Evolutionary conservation across 2,113 vertebrate genomes (phyloP), one percentile per base, ranked within the genome.

Genomic region (Oncorhynchus gorbuscha): DNA sequence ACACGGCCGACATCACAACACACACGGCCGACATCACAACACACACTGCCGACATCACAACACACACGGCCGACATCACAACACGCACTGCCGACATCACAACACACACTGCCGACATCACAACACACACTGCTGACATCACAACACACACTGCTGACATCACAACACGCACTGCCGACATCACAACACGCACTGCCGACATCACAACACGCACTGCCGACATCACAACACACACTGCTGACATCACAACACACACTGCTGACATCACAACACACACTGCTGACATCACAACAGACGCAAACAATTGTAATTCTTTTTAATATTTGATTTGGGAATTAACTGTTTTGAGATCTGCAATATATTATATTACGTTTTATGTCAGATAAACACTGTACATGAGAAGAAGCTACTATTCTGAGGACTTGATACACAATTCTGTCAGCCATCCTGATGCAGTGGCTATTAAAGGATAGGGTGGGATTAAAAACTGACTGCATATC

Each of bases 361-460:
- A 85, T 85, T 81, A 89, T 82, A 85, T 85, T 89, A 90, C 89
- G 89, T 69, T 65, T 83, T 85, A 84, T 78, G 79, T 86, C 78
- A 79, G 76, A 80, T 84, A 75, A 80, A 73, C 80, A 84, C 81
- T 91, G 90, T 88, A 89, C 87, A 91, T 22, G 82, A 79, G 77
- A 86, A 45, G 8, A 45, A 84, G 84, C 86, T 86, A 81, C 61
- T 74, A 66, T 75, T 79, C 71, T 81, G 80, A 75, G 73, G 74
- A 71, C 61, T 73, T 78, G 61, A 64, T 78, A 74, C 66, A 75
- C 35, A 8, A 81, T 18, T 80, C 48, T 45, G 66, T 85, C 67
- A 73, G 69, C 51, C 49, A 48, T 80, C 81, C 65, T 82, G 65
- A 70, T 76, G 9, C 65, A 74, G 58, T 75, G 48, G 76, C 61